phyloP scores from a whole-genome alignment of 2,113 vertebrate genomes.

The Anseranas semipalmata region DNA sequence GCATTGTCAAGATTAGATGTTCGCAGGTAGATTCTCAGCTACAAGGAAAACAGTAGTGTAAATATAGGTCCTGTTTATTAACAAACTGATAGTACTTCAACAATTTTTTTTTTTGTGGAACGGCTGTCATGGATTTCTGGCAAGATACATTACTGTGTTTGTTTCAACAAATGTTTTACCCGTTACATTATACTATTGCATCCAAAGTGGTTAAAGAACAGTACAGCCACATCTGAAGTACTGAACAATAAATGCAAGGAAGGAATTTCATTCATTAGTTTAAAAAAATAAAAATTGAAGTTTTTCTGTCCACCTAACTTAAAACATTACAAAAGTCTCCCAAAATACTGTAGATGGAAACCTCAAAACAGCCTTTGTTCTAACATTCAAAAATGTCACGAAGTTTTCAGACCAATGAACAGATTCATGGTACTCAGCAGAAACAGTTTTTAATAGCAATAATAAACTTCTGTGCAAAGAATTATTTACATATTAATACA shows the following conservation, averaged over 20 bases:
- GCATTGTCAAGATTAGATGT: slow-evolving; percentile 97
- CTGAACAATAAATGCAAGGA: neutral
- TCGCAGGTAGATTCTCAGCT: slow-evolving; percentile 93
- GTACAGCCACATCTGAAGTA: neutral
- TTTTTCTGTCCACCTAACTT: neutral
- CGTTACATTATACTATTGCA: neutral
- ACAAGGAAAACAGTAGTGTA: neutral
- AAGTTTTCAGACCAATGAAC: neutral
- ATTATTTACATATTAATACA: neutral
- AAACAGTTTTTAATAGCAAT: neutral
- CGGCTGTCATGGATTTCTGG: neutral
- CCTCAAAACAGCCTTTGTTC: neutral
- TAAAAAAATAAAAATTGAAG: neutral
- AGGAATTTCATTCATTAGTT: neutral
- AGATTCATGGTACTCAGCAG: neutral
- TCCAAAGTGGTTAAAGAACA: neutral
- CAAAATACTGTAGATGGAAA: neutral
- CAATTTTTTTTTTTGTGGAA: neutral
- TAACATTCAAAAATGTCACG: neutral
- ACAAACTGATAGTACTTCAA: neutral
- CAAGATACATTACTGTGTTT: neutral
- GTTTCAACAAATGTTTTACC: neutral
- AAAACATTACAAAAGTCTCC: neutral
- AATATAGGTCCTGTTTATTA: neutral
- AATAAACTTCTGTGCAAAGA: neutral